Evolutionary conservation across 2,797 vertebrate species (phyloP), one percentile per base, ranked within the genome.

Genomic region (Acanthornis magna): DNA sequence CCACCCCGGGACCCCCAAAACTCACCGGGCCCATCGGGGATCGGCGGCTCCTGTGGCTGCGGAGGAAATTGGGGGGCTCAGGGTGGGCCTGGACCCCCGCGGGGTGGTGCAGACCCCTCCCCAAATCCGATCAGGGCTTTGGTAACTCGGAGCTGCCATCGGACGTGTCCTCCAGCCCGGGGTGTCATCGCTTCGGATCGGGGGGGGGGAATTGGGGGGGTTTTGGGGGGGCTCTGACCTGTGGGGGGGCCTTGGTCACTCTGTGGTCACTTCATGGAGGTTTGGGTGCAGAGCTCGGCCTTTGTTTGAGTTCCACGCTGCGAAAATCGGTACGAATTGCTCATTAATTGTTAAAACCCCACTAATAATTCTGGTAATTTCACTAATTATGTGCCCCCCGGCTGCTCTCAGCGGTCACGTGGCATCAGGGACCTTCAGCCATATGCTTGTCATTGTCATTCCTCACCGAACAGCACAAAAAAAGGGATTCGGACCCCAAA

Each of bases 291-390:
- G 10, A 22, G 19, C 18, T 7, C 19, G 4, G 43, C 43, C 19
- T 38, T 13, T 13, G 5, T 45, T 10, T 45, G 19, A 10, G 9
- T 45, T 20, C 43, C 19, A 20, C 43, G 17, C 42, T 38, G 38
- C 11, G 38, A 38, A 38, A 38, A 38, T 11, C 38, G 11, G 11
- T 38, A 13, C 12, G 10, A 38, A 38, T 38, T 12, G 38, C 38
- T 38, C 10, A 38, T 38, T 38, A 38, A 11, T 38, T 38, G 11
- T 38, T 38, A 38, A 38, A 38, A 38, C 11, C 11, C 11, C 38
- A 6, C 8, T 4, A 15, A 45, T 42, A 19, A 0, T 10, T 6
- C 0, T 0, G 0, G 2, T 1, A 20, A 21, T 10, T 45, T 45
- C 11, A 21, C 18, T 45, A 29, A 4, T 7, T 1, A 0, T 0